phyloP scores from a whole-genome alignment of 2,113 vertebrate genomes.

The Rhadina sibilatrix region DNA sequence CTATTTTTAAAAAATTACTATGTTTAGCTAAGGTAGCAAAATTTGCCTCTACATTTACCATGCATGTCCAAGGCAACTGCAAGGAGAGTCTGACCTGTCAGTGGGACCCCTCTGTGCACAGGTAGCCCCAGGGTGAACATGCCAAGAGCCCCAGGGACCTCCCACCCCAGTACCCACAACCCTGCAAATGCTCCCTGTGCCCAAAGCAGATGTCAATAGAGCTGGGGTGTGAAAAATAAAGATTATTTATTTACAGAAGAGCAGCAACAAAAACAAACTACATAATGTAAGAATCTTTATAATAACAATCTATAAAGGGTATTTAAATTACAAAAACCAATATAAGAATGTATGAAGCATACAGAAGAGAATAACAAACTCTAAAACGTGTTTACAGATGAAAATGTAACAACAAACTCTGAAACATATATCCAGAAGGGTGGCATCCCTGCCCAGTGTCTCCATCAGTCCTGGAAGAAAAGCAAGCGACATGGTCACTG shows the following conservation, averaged over 20 bases:
- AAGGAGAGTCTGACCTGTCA: no score
- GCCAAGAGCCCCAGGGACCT: not conserved
- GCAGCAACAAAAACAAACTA: not conserved
- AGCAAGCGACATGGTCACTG: fast-evolving
- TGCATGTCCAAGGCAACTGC: not conserved
- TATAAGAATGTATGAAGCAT: not conserved
- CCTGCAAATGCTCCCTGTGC: not conserved
- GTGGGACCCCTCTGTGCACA: not conserved
- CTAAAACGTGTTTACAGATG: not conserved
- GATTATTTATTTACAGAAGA: not conserved
- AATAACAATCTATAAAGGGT: not conserved
- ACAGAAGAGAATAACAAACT: not conserved
- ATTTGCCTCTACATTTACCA: not conserved
- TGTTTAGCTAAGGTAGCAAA: not conserved
- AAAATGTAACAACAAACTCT: not conserved
- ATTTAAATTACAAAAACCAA: not conserved
- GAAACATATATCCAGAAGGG: not conserved
- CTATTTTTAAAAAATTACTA: not conserved
- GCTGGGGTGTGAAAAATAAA: not conserved
- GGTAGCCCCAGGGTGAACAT: not conserved
- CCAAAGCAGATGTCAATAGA: not conserved
- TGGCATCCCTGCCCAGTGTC: fast-evolving
- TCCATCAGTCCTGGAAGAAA: not conserved
- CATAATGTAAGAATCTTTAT: not conserved
- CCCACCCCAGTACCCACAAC: not conserved